Conservation (phyloP, 2,888 invertebrate genomes). For the Automeris io region DNA sequence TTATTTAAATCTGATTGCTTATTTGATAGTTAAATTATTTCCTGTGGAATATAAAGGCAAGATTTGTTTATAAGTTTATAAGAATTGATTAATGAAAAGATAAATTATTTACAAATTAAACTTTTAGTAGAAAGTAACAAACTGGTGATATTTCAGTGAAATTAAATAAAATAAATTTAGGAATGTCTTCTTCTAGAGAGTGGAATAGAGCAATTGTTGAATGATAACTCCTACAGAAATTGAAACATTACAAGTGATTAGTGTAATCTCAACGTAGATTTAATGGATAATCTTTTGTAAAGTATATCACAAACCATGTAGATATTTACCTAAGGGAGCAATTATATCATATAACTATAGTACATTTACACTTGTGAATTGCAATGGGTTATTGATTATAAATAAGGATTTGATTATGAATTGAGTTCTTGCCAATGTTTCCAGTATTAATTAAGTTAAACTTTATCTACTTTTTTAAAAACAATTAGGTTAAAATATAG, state of each 20-base stretch:
- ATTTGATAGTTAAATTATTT: too few relatives aligned
- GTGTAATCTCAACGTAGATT: not conserved
- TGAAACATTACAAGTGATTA: not conserved
- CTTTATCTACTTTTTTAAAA: not conserved
- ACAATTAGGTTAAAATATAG: too few relatives aligned
- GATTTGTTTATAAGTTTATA: too few relatives aligned
- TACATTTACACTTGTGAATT: conserved; percentile 40
- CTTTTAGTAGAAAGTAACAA: too few relatives aligned
- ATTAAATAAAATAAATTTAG: too few relatives aligned
- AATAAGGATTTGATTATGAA: conserved; percentile 34
- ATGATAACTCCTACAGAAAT: not conserved
- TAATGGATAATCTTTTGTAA: conserved; percentile 18
- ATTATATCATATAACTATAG: conserved; percentile 57
- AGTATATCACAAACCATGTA: conserved; percentile 37
- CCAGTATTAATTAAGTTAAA: not conserved
- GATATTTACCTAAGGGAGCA: conserved; percentile 71
- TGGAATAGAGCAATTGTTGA: too few relatives aligned
- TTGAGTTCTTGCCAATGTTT: conserved; percentile 20
- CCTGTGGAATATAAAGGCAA: too few relatives aligned
- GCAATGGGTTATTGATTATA: conserved; percentile 8
- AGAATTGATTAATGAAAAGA: too few relatives aligned
- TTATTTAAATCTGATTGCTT: too few relatives aligned
- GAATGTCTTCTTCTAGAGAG: too few relatives aligned
- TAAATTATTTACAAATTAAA: too few relatives aligned
- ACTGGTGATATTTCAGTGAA: too few relatives aligned